Percentiles rank a stretch among this genome's conserved stretches.
phyloP scores from a whole-genome alignment of 2,113 vertebrate genomes.

The Coptodon rendalli region DNA sequence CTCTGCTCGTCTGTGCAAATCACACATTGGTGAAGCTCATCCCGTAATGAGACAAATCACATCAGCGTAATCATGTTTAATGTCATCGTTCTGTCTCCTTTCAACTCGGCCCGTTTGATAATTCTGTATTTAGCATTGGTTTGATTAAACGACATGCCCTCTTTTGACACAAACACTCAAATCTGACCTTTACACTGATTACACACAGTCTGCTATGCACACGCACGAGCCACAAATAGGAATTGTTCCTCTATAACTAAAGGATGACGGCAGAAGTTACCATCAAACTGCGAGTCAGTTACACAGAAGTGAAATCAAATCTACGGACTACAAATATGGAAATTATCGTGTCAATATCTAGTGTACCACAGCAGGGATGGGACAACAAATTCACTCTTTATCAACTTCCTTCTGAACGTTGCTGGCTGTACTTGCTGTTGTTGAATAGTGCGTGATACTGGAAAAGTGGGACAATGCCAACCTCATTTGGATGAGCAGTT shows the following conservation, averaged over 20 bases:
- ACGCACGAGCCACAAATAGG: background rate
- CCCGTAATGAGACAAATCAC: constrained; percentile 62
- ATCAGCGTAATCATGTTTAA: constrained; percentile 62
- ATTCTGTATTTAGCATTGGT: constrained; percentile 21
- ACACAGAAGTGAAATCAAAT: background rate
- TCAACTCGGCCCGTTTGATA: constrained; percentile 1
- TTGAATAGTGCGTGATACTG: fast-evolving
- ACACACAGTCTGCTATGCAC: background rate
- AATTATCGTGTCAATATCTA: background rate
- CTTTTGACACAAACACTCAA: background rate
- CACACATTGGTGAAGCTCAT: constrained; percentile 50
- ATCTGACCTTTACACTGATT: constrained; percentile 10
- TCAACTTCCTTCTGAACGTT: background rate
- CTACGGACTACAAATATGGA: background rate
- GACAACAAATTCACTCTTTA: background rate
- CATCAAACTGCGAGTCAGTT: background rate
- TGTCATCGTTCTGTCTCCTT: constrained; percentile 33
- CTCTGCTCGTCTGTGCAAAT: constrained; percentile 22
- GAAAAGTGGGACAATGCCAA: background rate
- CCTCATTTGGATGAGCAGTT: background rate
- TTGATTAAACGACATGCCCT: constrained; percentile 30
- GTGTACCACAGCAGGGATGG: fast-evolving
- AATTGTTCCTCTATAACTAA: background rate
- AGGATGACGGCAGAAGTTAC: background rate
- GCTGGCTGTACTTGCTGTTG: background rate